phyloP scores from a whole-genome alignment of 2,113 vertebrate species.

The Motacilla tschutschensis region DNA sequence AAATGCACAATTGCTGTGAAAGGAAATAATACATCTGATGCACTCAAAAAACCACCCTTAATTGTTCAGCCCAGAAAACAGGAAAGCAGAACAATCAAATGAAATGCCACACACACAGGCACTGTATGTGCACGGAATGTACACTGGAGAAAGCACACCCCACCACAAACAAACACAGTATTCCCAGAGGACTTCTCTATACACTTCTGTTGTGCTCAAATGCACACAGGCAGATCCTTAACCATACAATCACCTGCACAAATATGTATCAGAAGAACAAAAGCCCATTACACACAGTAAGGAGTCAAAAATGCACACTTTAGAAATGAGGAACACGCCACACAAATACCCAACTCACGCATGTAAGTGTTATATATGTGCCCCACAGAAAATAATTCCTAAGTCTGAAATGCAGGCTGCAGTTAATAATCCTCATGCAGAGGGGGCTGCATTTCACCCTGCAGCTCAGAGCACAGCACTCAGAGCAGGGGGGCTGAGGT shows the following conservation, averaged over 20 bases:
- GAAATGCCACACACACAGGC: neutral
- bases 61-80: slow-evolving; percentile 13
- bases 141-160: neutral
- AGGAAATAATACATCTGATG: neutral
- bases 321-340: neutral
- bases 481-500: neutral
- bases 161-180: neutral
- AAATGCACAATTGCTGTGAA: neutral
- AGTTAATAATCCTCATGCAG: neutral
- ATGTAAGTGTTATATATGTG: neutral
- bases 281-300: neutral
- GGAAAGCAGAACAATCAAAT: neutral
- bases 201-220: neutral
- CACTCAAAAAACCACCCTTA: neutral
- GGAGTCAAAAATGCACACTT: neutral
- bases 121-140: neutral
- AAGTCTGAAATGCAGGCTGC: neutral
- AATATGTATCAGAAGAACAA: neutral
- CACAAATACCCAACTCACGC: neutral
- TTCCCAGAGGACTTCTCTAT: neutral
- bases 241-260: neutral
- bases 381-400: neutral
- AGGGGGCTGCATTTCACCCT: neutral
- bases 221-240: neutral
- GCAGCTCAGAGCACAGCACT: neutral